Evolutionary conservation across 1,140 invertebrate species (phyloP), one percentile per base, ranked within the genome.

Genomic region (Papilio aristodemus): DNA sequence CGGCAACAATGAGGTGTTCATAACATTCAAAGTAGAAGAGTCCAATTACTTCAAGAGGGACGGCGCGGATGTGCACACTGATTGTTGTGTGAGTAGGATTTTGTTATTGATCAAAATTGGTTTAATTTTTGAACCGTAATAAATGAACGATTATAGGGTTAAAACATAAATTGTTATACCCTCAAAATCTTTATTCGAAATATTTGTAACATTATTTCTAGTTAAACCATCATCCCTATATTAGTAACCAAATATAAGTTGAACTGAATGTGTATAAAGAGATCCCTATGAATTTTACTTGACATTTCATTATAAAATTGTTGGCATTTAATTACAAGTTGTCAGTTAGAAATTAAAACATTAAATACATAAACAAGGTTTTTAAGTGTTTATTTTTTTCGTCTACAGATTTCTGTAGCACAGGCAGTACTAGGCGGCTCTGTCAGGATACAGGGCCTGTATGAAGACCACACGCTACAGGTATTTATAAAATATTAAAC

Each of bases 371-470:
- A n/a, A n/a, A n/a, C 36, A 22, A n/a, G 36, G 25, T 14, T 59
- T 32, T 32, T 2, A 32, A 3, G 27, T n/a, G 13, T 68, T n/a
- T 72, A 71, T 74, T 67, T 22, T 71, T 81, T 86, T 6, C 0
- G 19, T 54, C 22, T 6, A 54, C 93, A 95, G 72, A 95, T 98
- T 69, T 97, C 96, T 0, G 86, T 99, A 0, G 93, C 97, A 0
- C 98, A 99, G 92, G 98, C 99, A 0, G 84, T 98, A 6, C 92
- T 99, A 1, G 99, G 99, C 27, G 99, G 99, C 54, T 95, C 96
- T 0, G 95, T 98, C 32, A 93, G 96, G 76, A 94, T 99, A 74
- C 95, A 98, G 83, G 98, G 99, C 1, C 93, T 99, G 41, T 99
- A 99, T 87, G 98, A 99, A 91, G 97, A 99, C 89, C 95, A 98